These are phyloP conservation scores for Xenops minutus DNA, from an alignment of 2,797 vertebrate species.

Conservation along the genomic window DNA sequence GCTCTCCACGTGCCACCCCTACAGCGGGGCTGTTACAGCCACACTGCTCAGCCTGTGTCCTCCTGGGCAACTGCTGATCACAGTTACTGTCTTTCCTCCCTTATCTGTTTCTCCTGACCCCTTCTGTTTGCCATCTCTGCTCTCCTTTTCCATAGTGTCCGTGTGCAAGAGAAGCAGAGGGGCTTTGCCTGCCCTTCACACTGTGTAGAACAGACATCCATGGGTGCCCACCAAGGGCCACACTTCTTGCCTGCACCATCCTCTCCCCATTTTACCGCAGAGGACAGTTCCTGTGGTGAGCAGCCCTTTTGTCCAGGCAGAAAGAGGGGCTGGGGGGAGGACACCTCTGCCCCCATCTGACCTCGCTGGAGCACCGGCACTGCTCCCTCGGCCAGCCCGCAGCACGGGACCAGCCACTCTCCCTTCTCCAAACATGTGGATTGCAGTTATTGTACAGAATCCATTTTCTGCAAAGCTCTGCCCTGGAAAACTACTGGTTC, in stretches of 20 bases:
- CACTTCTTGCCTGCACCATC: rapidly evolving
- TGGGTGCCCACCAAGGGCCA: rapidly evolving
- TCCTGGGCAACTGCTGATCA: background rate
- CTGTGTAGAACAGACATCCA: background rate
- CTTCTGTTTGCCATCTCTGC: background rate
- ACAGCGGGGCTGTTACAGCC: background rate
- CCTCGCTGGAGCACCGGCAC: background rate
- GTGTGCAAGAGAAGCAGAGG: background rate
- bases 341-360: background rate
- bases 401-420: rapidly evolving
- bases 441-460: background rate
- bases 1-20: rapidly evolving
- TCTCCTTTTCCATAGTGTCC: background rate
- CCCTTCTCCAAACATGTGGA: background rate
- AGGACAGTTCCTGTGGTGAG: background rate
- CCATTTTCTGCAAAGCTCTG: background rate
- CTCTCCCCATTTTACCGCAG: rapidly evolving
- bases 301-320: slow-evolving; percentile 28
- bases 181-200: rapidly evolving
- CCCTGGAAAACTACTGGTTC: background rate
- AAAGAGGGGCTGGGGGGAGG: background rate
- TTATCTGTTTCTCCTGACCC: background rate
- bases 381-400: background rate
- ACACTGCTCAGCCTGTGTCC: background rate
- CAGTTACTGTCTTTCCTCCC: background rate